Conservation (phyloP, 2,797 vertebrate genomes). For the Chaunax sp. region DNA sequence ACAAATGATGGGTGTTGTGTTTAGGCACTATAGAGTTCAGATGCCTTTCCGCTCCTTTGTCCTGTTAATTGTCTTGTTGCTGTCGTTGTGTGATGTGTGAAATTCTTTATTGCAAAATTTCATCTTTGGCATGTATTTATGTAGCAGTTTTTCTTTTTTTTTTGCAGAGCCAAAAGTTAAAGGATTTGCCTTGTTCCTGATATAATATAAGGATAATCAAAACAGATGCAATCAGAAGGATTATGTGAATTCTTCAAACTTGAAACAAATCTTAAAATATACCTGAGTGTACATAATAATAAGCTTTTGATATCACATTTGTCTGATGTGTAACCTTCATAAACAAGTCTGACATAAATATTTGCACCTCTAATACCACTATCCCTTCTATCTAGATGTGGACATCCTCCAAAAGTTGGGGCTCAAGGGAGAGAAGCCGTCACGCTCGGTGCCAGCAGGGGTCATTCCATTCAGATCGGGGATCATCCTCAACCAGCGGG, state of each 20-base stretch:
- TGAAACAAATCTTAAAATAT: neutral
- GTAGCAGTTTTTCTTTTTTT: neutral
- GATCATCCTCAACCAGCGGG: constrained; percentile 94
- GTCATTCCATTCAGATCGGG: constrained; percentile 95
- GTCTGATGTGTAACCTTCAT: neutral
- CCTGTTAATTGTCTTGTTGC: neutral
- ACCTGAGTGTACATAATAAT: neutral
- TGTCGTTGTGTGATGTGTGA: too few relatives aligned
- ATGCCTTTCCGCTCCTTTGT: neutral
- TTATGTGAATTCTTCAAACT: neutral
- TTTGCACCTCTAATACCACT: constrained; percentile 45
- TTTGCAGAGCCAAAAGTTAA: neutral
- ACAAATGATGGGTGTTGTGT: neutral
- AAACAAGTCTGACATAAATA: constrained; percentile 14
- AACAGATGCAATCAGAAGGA: too few relatives aligned
- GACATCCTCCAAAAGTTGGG: constrained; percentile 96
- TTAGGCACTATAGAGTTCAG: neutral
- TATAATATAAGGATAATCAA: neutral
- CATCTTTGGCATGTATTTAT: neutral
- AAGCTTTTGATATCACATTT: neutral
- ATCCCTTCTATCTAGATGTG: constrained; percentile 87
- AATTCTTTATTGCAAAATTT: constrained; percentile 5
- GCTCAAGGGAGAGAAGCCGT: constrained; percentile 91
- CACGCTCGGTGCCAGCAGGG: constrained; percentile 86
- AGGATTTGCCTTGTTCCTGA: neutral